Evolutionary conservation across 2,113 vertebrate genomes (phyloP).

Genomic region (Dromaius novaehollandiae): DNA sequence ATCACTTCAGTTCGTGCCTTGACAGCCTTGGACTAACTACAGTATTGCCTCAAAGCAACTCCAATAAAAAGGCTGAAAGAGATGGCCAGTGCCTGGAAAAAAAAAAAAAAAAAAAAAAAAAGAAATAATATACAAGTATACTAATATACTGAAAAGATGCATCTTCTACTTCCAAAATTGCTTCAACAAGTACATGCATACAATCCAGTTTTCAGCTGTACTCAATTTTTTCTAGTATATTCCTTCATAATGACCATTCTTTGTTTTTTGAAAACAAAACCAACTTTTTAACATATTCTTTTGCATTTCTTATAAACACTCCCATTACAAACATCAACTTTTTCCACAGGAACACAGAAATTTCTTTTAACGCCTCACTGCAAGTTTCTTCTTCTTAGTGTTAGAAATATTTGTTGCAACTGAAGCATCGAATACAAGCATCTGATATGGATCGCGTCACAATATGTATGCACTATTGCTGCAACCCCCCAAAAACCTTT

Average conservation of each 20-base stretch:
- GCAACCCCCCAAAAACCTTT: background rate
- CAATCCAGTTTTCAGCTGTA: background rate
- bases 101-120: background rate
- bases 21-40: slow-evolving; percentile 32
- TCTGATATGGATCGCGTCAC: background rate
- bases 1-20: slow-evolving; percentile 47
- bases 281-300: background rate
- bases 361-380: background rate
- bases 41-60: slow-evolving; percentile 10
- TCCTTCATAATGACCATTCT: background rate
- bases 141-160: background rate
- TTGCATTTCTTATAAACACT: background rate
- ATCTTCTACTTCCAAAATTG: background rate
- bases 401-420: background rate
- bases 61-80: slow-evolving; percentile 34
- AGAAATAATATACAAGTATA: background rate
- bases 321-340: background rate
- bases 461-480: background rate
- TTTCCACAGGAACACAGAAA: background rate
- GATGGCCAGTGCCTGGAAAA: background rate
- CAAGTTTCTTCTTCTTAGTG: background rate
- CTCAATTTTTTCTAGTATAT: background rate
- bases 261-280: background rate
- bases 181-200: background rate
- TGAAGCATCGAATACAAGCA: background rate